Evolutionary conservation across 1,140 invertebrate species (phyloP).

Genomic region (Lysiphlebus fabarum): DNA sequence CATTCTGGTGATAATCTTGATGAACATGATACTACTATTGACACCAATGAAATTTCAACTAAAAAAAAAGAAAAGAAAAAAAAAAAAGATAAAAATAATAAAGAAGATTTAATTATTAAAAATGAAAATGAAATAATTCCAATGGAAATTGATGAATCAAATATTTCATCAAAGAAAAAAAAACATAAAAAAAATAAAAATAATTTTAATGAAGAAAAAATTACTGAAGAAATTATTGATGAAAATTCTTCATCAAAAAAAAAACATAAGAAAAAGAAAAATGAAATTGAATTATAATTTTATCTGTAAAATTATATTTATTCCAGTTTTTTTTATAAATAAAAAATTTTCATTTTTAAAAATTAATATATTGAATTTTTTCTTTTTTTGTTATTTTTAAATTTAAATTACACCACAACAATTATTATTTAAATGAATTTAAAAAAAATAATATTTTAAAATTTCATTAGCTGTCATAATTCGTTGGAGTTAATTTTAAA

Average conservation of each 20-base stretch:
- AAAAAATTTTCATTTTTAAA: too few relatives aligned
- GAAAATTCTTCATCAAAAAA: background rate
- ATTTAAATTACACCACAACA: too few relatives aligned
- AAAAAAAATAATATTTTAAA: too few relatives aligned
- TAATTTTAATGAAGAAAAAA: background rate
- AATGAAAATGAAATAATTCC: background rate
- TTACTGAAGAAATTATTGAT: background rate
- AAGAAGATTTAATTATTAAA: constrained; percentile 3
- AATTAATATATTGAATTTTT: too few relatives aligned
- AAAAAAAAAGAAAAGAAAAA: constrained; percentile 4
- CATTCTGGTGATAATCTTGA: too few relatives aligned
- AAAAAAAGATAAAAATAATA: constrained; percentile 12
- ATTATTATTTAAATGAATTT: too few relatives aligned
- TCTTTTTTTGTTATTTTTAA: too few relatives aligned
- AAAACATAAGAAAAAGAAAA: constrained; percentile 7
- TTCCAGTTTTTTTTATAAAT: too few relatives aligned
- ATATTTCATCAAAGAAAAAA: background rate
- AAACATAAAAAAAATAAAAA: constrained; percentile 18
- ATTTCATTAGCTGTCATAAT: too few relatives aligned
- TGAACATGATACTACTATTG: background rate
- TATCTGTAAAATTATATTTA: too few relatives aligned
- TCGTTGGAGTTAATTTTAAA: constrained; percentile 1
- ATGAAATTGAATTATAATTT: background rate
- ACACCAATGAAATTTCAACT: background rate
- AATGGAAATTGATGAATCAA: background rate